Base-by-base conservation (phyloP, 1,140 invertebrate species). In the Aradophagus sp. region DNA sequence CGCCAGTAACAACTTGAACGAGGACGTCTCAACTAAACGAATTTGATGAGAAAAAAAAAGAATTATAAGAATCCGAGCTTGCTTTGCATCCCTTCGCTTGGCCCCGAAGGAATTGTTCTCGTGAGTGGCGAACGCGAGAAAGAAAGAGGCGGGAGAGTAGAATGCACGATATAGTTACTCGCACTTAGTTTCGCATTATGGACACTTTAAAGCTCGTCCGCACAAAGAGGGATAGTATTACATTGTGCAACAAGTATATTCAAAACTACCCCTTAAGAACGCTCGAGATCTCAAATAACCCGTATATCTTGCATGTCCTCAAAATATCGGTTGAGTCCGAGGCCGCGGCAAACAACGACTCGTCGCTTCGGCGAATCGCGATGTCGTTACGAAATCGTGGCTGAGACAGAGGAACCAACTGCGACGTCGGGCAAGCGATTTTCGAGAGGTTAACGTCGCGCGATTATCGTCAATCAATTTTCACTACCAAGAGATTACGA, bases 171-270 rank as follows among this genome's bases (percentile, higher is more conserved):
- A 76, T 68, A 53, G 72, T 78, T 76, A 76, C 78, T 78, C 50
- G 73, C 58, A 55, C 71, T 83, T 77, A 78, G 73, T 80, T 79
- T 83, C 75, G 74, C 78, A 81, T 84, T 80, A 80, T 77, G 80
- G 77, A 80, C 73, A 80, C 76, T 80, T 73, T 62, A 75, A 76
- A 74, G 56, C 55, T 77, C 36, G 55, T 50, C 39, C 20, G 55
- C 55, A 81, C 73, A 82, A 80, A 73, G 68, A 61, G 56, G 81
- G 79, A 83, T 84, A 84, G 77, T 81, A 80, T 84, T 85, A 85
- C 83, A 85, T 81, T 86, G 84, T 84, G 79, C 77, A 81, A 82
- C 79, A 82, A 86, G 81, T 81, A 78, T 74, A 76, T 80, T 77
- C 58, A 70, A 82, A 83, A 81, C 82, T 79, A 79, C 4, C 73